Percentiles rank a stretch among this genome's conserved stretches.
These are phyloP conservation scores for Aix galericulata DNA, from an alignment of 2,113 vertebrate species.

Conservation along the genomic window DNA sequence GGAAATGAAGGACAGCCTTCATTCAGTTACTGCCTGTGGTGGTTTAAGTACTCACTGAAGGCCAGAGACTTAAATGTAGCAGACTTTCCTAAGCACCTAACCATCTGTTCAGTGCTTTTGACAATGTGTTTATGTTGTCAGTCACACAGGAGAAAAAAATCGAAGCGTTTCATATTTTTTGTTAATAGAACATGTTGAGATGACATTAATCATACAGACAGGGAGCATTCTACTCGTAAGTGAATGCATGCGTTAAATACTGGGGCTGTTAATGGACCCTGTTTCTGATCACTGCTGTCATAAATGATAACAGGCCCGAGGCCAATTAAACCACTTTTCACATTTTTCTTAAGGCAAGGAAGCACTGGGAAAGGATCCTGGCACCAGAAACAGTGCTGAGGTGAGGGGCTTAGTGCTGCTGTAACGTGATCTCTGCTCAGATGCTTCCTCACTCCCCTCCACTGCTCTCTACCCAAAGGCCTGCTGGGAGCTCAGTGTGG, in stretches of 20 bases:
- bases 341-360: background rate
- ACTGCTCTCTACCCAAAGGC: rapidly evolving
- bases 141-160: background rate
- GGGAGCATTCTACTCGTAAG: background rate
- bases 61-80: background rate
- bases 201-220: slow-evolving; percentile 41
- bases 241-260: background rate
- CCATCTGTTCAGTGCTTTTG: slow-evolving; percentile 35
- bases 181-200: slow-evolving; percentile 34
- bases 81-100: slow-evolving; percentile 35
- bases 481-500: background rate
- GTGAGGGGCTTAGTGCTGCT: rapidly evolving
- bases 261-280: background rate
- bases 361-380: background rate
- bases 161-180: background rate
- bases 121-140: slow-evolving; percentile 43
- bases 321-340: slow-evolving; percentile 20
- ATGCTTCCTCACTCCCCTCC: background rate
- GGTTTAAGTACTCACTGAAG: background rate
- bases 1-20: background rate
- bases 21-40: background rate
- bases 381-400: background rate
- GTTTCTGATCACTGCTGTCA: slow-evolving; percentile 39
- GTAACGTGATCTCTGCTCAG: background rate
- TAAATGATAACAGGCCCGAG: slow-evolving; percentile 20